A percentile compares a stretch with the other conserved stretches of the same genome.
These are phyloP conservation scores for Stenoptilia bipunctidactyla DNA, from an alignment of 2,888 invertebrate genomes.

Conservation along the genomic window DNA sequence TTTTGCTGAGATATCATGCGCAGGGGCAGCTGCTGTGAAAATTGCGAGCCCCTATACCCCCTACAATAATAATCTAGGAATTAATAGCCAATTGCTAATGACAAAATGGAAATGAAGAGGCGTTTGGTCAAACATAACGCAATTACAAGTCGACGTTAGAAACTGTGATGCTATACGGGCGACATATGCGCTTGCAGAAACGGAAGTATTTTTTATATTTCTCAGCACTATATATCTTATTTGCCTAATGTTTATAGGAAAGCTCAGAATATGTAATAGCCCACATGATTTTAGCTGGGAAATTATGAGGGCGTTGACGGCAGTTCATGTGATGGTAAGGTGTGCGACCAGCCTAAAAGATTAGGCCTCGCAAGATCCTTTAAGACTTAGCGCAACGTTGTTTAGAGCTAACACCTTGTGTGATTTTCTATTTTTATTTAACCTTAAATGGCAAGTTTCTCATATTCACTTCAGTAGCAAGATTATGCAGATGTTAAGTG, in stretches of 20 bases:
- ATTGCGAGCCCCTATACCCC: slow-evolving; percentile 62
- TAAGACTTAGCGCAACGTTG: too few species aligned
- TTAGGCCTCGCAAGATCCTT: too few species aligned
- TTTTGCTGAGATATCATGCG: slow-evolving; percentile 56
- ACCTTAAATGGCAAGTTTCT: too few species aligned
- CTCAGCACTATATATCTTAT: background rate
- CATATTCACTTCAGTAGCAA: too few species aligned
- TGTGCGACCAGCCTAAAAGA: too few species aligned
- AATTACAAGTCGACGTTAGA: slow-evolving; percentile 49
- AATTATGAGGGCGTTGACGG: slow-evolving; percentile 6
- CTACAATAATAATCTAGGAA: slow-evolving; percentile 57
- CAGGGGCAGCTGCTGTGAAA: slow-evolving; percentile 51
- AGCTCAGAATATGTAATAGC: background rate
- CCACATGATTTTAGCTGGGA: background rate
- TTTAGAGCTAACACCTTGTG: too few species aligned
- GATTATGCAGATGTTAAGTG: too few species aligned
- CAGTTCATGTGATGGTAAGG: background rate
- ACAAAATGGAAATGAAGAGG: slow-evolving; percentile 56
- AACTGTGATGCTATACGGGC: slow-evolving; percentile 47
- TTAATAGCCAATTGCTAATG: slow-evolving; percentile 64
- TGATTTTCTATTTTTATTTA: too few species aligned
- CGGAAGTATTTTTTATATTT: slow-evolving; percentile 7
- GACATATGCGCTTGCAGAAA: slow-evolving; percentile 33
- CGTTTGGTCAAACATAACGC: slow-evolving; percentile 48
- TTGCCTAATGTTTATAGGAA: background rate